Conservation (phyloP, 2,888 invertebrate genomes). For the Parasteatoda lunata region DNA sequence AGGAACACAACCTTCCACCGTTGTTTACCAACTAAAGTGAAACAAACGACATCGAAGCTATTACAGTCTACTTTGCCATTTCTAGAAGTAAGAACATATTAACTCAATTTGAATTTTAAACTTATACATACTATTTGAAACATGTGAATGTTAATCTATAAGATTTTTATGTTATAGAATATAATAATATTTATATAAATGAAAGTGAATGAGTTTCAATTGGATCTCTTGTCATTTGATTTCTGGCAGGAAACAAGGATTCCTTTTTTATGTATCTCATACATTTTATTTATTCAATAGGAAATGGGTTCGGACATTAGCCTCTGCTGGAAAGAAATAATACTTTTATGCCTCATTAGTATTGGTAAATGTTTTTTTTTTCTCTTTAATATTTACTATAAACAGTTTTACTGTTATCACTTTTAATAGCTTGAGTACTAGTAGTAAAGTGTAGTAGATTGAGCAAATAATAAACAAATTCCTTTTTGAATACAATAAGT, state of each 20-base stretch:
- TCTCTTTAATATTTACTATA: neutral
- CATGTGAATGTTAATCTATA: too few relatives aligned
- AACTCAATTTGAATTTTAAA: neutral
- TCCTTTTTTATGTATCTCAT: neutral
- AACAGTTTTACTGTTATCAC: too few relatives aligned
- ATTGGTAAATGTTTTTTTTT: conserved; percentile 40
- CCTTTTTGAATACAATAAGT: too few relatives aligned
- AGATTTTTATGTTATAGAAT: too few relatives aligned
- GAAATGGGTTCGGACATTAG: conserved; percentile 66
- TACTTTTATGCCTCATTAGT: conserved; percentile 52
- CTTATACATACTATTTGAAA: too few relatives aligned
- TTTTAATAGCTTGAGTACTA: too few relatives aligned
- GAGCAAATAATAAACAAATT: too few relatives aligned
- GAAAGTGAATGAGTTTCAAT: too few relatives aligned
- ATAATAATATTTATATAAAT: too few relatives aligned
- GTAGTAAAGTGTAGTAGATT: too few relatives aligned
- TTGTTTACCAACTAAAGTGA: conserved; percentile 51
- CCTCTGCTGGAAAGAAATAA: conserved; percentile 67
- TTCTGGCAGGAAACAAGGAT: too few relatives aligned
- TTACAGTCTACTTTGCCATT: conserved; percentile 44
- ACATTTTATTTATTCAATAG: conserved; percentile 16
- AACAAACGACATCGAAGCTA: conserved; percentile 13
- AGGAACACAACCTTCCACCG: conserved; percentile 63
- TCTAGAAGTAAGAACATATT: conserved; percentile 29
- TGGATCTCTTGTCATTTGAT: too few relatives aligned